Evolutionary conservation across 2,888 invertebrate genomes (phyloP), one percentile per base, ranked within the genome.

Genomic region (Hirtodrosophila trivittata): DNA sequence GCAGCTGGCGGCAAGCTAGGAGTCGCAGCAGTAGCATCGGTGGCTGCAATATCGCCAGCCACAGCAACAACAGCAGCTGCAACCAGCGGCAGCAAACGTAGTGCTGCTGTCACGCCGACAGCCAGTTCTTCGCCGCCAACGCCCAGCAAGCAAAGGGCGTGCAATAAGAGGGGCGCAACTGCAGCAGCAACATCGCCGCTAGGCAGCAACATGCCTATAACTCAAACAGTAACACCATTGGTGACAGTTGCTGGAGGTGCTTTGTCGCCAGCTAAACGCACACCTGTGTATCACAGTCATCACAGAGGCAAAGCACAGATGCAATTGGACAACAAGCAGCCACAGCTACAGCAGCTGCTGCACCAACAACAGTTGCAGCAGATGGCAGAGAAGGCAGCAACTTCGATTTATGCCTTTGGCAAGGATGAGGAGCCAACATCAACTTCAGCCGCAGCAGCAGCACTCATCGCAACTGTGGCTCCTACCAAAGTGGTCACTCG

Each of bases 381-480:
- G 28, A 37, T 8, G 35, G 18, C 33, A 46, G 33, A 6, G 8
- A 32, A 1, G 37, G 47, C 26, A 32, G 69, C 47, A 4, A 63
- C 58, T 60, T 94, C 94, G 58, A 93, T 94, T 10, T 94, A 95
- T 78, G 94, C 94, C 1, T 95, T 95, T 86, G 94, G 94, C 69
- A 94, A 93, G 65, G 94, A 94, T 37, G 92, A 92, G 25, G 94
- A 94, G 59, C 91, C 92, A 12, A 62, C 67, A 0, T 63, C 70
- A 10, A 32, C 35, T 16, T 16, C 42, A 21, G 18, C 55, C 8
- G 39, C 39, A 5, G 42, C 46, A 38, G 57, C 56, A 37, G 21
- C 45, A 26, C 14, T 32, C 9, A 38, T 26, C 5, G 18, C 18
- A 21, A 3, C 18, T 50, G 46, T 14, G 39, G 45, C 56, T 3